phyloP scores from a whole-genome alignment of 1,140 invertebrate genomes.

The Hylyphantes graminicola region DNA sequence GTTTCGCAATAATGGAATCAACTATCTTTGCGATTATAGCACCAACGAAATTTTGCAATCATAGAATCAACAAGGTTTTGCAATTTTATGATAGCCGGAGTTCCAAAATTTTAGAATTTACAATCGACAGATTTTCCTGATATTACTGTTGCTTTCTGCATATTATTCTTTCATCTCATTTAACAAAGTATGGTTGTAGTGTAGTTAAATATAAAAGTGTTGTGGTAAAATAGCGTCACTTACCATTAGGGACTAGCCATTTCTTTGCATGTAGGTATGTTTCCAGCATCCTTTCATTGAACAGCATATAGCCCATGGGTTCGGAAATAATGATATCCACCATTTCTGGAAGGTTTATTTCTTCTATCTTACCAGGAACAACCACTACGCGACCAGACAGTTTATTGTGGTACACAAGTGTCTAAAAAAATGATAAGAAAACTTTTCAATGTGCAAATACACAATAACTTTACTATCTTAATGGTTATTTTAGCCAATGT shows the following conservation, averaged over 20 bases:
- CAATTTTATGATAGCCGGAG: too few relatives aligned
- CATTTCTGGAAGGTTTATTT: conserved; percentile 92
- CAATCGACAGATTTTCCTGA: too few relatives aligned
- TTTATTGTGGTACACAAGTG: conserved; percentile 90
- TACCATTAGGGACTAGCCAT: conserved; percentile 91
- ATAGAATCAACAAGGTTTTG: too few relatives aligned
- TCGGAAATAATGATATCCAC: conserved; percentile 99
- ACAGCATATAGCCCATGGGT: conserved; percentile 99
- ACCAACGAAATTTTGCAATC: too few relatives aligned
- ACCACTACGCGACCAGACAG: conserved; percentile 88
- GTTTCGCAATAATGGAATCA: too few relatives aligned
- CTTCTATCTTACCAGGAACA: conserved; percentile 98
- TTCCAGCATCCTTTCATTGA: conserved; percentile 99
- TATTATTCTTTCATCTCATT: too few relatives aligned
- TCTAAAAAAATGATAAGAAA: conserved; percentile 67
- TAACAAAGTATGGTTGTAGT: too few relatives aligned
- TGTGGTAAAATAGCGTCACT: conserved; percentile 6
- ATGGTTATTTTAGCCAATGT: neutral
- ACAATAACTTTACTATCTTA: neutral
- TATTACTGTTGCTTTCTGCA: too few relatives aligned
- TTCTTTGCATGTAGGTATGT: conserved; percentile 99
- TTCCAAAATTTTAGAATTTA: too few relatives aligned
- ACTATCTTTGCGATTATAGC: too few relatives aligned
- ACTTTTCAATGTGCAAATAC: neutral
- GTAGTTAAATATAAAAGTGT: too few relatives aligned